Evolutionary conservation across 2,113 vertebrate species (phyloP).

Genomic region (Terrapene triunguis): DNA sequence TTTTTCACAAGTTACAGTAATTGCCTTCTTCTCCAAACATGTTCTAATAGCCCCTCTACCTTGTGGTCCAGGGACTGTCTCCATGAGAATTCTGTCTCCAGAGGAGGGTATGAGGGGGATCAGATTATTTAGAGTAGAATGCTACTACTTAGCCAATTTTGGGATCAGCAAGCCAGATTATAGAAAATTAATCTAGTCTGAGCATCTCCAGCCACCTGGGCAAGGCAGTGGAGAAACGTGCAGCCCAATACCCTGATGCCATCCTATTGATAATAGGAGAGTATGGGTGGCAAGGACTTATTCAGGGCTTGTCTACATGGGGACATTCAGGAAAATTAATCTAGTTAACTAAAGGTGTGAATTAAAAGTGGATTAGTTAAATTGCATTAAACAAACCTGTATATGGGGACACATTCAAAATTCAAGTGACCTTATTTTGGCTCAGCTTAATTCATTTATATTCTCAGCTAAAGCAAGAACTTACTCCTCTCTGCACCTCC

Average conservation of each 20-base stretch:
- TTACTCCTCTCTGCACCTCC: background rate
- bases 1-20: background rate
- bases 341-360: background rate
- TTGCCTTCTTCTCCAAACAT: background rate
- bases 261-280: background rate
- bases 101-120: background rate
- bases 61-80: background rate
- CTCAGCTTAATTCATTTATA: background rate
- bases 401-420: background rate
- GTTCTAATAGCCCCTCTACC: background rate
- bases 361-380: background rate
- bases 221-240: background rate
- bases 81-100: background rate
- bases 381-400: background rate
- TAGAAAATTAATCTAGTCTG: background rate
- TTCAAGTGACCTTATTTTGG: background rate
- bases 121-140: background rate
- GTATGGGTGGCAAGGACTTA: background rate
- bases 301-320: background rate
- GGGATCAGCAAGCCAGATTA: background rate
- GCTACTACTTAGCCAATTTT: background rate
- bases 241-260: background rate
- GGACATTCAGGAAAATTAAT: background rate
- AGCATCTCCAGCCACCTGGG: background rate
- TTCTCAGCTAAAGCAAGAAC: background rate